Percentiles rank a stretch among this genome's conserved stretches.
Evolutionary conservation across 2,888 invertebrate species (phyloP).

Genomic region (Tillus elongatus): DNA sequence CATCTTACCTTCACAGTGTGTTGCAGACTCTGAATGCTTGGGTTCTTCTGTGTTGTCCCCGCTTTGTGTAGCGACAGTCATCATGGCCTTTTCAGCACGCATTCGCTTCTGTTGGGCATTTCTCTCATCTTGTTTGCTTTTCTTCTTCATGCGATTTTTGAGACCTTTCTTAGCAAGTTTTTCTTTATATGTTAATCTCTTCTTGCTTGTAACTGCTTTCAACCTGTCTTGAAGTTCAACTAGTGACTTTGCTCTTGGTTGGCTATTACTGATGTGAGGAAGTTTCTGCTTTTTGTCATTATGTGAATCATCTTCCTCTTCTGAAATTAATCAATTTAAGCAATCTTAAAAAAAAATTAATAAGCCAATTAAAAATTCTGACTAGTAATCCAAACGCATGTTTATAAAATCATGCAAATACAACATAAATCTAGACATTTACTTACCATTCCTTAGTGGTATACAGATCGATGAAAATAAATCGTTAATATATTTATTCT

Average conservation of each 20-base stretch:
- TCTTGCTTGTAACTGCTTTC: slow-evolving; percentile 52
- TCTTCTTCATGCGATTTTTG: slow-evolving; percentile 58
- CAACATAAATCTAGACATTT: not conserved
- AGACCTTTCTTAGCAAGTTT: slow-evolving; percentile 58
- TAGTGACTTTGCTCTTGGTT: slow-evolving; percentile 50
- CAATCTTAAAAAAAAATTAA: slow-evolving; percentile 9
- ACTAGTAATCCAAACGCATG: not conserved
- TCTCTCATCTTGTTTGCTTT: slow-evolving; percentile 52
- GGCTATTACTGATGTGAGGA: no score
- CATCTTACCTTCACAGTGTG: slow-evolving; percentile 75
- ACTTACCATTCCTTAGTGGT: slow-evolving; percentile 36
- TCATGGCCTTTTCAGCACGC: slow-evolving; percentile 34
- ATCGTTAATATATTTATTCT: slow-evolving; percentile 51
- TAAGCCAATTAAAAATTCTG: slow-evolving; percentile 2
- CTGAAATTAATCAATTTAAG: slow-evolving; percentile 22
- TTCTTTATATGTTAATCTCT: slow-evolving; percentile 54
- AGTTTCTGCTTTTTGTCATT: slow-evolving; percentile 22
- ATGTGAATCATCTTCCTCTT: slow-evolving; percentile 39
- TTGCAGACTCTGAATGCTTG: slow-evolving; percentile 33
- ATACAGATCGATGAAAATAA: slow-evolving; percentile 50
- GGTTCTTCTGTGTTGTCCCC: slow-evolving; percentile 30
- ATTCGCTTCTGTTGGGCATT: slow-evolving; percentile 40
- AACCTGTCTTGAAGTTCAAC: slow-evolving; percentile 57
- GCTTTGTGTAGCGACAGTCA: slow-evolving; percentile 16
- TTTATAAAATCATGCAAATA: not conserved